Evolutionary conservation across 2,888 invertebrate species (phyloP), one percentile per base, ranked within the genome.

Genomic region (Lasioglossum zephyrum): DNA sequence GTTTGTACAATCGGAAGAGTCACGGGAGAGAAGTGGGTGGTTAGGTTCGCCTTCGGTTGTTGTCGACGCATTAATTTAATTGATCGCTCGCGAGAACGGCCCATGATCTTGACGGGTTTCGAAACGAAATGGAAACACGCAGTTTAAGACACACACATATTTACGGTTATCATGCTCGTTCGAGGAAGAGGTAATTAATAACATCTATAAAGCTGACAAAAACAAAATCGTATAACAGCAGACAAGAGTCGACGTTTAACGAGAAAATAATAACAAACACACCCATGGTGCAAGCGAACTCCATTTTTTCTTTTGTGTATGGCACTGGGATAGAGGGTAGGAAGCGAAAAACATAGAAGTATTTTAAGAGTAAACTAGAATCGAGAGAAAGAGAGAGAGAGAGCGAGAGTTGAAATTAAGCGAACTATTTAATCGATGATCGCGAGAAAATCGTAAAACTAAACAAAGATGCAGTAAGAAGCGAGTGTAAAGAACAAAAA

Each of bases 261-360:
- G 16, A 63, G 36, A 63, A 63, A 63, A 63, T 36, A 63, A 63
- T 16, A 39, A 66, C 66, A 26, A 70, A 88, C 80, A 92, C 89
- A 92, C 93, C 93, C 94, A 94, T 93, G 94, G 91, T 91, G 94
- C 93, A 93, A 94, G 93, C 91, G 92, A 92, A 92, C 69, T 69
- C 69, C 69, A 69, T 69, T 69, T 39, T 69, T 87, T 89, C 39
- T 88, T 89, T 82, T 87, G 76, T 88, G 81, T 87, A 91, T 89
- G 93, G 93, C 93, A 94, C 94, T 94, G 94, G 93, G 94, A 93
- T 93, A 88, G 88, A 87, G 88, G 92, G 85, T 87, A 83, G 90
- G 81, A 84, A 89, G 91, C 88, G 87, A 72, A 81, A 76, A 31
- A 82, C n/a, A 39, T 78, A 87, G 79, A 90, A 89, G 85, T 87